These are phyloP conservation scores for Apostichopus parvimensis DNA, from an alignment of 35 echinoderm and acorn worm genomes.

Conservation along the genomic window DNA sequence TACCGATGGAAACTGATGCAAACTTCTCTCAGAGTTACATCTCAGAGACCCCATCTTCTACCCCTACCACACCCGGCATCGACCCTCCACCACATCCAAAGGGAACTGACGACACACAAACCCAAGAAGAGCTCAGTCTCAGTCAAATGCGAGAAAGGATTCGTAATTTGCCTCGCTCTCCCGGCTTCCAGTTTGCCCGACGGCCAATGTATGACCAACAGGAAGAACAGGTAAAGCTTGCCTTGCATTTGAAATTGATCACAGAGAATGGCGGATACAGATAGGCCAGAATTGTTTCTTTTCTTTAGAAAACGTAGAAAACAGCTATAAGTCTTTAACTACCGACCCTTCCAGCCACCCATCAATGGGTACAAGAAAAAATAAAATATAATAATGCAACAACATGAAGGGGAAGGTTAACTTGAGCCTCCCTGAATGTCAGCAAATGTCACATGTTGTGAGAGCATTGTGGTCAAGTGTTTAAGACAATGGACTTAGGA, in stretches of 20 bases:
- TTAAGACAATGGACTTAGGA: too few species aligned
- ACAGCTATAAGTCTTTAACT: too few species aligned
- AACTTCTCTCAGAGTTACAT: neutral
- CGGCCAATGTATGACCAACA: slow-evolving; percentile 46
- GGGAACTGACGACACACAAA: neutral
- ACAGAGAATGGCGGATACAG: neutral
- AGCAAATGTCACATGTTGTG: too few species aligned
- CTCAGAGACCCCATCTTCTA: neutral
- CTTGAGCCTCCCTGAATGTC: too few species aligned
- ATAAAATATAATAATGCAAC: too few species aligned
- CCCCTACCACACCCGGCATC: neutral
- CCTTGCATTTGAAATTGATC: neutral
- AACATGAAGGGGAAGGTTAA: too few species aligned
- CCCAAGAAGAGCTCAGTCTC: neutral
- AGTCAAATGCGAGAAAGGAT: slow-evolving; percentile 7
- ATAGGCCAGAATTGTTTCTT: too few species aligned
- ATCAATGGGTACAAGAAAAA: too few species aligned
- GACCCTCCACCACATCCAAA: neutral
- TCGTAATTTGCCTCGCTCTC: neutral
- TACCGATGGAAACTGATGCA: neutral
- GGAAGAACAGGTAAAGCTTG: neutral
- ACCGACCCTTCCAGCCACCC: too few species aligned
- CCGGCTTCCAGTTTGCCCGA: slow-evolving; percentile 32
- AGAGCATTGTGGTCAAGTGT: too few species aligned
- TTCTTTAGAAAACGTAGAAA: too few species aligned